Percentiles rank a stretch among this genome's conserved stretches.
Evolutionary conservation across 2,113 vertebrate genomes (phyloP).

Genomic region (Arenaria interpres): DNA sequence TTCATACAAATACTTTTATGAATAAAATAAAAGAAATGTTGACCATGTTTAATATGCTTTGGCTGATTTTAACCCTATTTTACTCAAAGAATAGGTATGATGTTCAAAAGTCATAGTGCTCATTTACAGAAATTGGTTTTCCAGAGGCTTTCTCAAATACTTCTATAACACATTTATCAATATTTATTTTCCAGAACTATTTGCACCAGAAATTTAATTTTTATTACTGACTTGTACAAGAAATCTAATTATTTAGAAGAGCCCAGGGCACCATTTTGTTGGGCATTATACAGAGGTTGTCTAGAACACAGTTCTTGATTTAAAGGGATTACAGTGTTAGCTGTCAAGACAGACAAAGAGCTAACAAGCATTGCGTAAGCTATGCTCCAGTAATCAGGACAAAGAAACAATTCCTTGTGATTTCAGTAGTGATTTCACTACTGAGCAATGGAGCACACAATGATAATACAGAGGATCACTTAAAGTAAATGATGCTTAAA

Average conservation of each 20-base stretch:
- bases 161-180: background rate
- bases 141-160: background rate
- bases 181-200: background rate
- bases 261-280: background rate
- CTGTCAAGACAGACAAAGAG: background rate
- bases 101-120: background rate
- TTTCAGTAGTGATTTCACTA: conserved; percentile 43
- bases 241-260: background rate
- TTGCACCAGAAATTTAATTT: background rate
- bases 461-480: background rate
- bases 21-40: background rate
- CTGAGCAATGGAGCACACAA: background rate
- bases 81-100: background rate
- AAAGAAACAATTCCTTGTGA: conserved; percentile 18
- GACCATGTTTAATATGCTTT: background rate
- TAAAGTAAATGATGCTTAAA: conserved; percentile 32
- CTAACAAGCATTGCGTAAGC: background rate
- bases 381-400: background rate
- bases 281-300: background rate
- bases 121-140: background rate
- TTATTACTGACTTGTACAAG: background rate
- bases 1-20: background rate
- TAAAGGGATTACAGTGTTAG: background rate
- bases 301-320: background rate
- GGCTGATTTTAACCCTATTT: background rate